Evolutionary conservation across 2,797 vertebrate species (phyloP).

Genomic region (Coregonus sp.): DNA sequence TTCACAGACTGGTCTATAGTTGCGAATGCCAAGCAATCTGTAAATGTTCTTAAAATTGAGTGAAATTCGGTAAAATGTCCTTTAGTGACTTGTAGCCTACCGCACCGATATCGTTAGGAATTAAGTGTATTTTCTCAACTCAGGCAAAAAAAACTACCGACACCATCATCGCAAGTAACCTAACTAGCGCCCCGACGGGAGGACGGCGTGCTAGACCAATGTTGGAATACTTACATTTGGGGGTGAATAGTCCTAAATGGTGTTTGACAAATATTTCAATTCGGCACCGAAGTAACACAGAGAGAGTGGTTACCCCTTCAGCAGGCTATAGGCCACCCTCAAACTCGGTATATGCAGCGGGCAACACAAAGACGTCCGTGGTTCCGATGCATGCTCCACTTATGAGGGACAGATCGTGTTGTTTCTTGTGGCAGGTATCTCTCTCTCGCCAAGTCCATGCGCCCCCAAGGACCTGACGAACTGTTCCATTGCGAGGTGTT

Average conservation of each 20-base stretch:
- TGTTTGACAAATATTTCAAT: constrained; percentile 60
- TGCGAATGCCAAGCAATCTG: background rate
- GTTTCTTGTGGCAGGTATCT: constrained; percentile 54
- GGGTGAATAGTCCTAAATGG: constrained; percentile 7
- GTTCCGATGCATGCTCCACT: constrained; percentile 69
- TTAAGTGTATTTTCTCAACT: background rate
- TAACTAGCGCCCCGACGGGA: background rate
- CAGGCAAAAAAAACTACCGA: background rate
- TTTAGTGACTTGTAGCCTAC: background rate
- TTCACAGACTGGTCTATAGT: background rate
- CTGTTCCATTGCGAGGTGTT: constrained; percentile 69
- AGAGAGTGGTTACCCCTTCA: constrained; percentile 38
- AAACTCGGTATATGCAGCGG: constrained; percentile 58
- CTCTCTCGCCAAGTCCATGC: constrained; percentile 48
- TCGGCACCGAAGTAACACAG: constrained; percentile 44
- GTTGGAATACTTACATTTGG: constrained; percentile 11
- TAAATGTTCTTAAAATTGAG: constrained; percentile 3
- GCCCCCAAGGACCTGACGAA: constrained; percentile 55
- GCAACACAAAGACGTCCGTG: constrained; percentile 65
- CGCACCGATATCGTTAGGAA: background rate
- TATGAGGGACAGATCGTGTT: constrained; percentile 44
- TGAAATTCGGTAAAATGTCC: constrained; percentile 10
- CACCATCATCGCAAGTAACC: background rate
- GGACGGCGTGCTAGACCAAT: background rate
- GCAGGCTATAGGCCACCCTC: constrained; percentile 56